phyloP scores from a whole-genome alignment of 2,888 invertebrate species.

The Andrena minutula region DNA sequence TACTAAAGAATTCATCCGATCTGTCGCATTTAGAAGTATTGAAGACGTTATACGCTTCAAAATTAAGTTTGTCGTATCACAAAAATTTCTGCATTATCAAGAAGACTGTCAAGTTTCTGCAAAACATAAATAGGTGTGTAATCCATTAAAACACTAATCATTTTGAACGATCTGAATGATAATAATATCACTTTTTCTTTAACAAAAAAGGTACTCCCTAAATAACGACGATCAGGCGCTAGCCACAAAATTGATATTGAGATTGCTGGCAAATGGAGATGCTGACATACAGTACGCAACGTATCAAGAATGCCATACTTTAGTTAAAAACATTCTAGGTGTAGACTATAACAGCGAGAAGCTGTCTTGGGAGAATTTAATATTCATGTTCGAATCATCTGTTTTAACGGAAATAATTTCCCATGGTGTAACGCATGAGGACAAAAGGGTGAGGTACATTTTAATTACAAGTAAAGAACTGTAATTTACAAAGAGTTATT shows the following conservation, averaged over 20 bases:
- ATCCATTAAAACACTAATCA: background rate
- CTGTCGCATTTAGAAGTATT: slow-evolving; percentile 83
- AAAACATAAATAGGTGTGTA: slow-evolving; percentile 77
- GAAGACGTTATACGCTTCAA: slow-evolving; percentile 86
- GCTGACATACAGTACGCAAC: slow-evolving; percentile 86
- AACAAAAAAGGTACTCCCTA: slow-evolving; percentile 68
- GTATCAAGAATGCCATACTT: slow-evolving; percentile 86
- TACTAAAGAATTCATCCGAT: slow-evolving; percentile 74
- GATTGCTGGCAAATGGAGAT: slow-evolving; percentile 87
- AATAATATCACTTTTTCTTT: background rate
- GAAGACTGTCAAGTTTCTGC: slow-evolving; percentile 85
- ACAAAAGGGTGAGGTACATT: slow-evolving; percentile 79
- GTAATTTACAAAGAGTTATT: slow-evolving; percentile 7
- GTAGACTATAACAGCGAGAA: slow-evolving; percentile 82
- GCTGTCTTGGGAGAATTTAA: slow-evolving; percentile 86
- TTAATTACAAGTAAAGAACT: background rate
- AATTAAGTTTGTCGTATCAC: slow-evolving; percentile 88
- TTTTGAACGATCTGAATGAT: background rate
- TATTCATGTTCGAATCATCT: slow-evolving; percentile 87
- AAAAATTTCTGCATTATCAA: slow-evolving; percentile 86
- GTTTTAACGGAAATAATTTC: slow-evolving; percentile 89
- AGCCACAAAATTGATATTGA: slow-evolving; percentile 84
- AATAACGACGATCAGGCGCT: slow-evolving; percentile 72
- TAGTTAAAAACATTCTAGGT: slow-evolving; percentile 87
- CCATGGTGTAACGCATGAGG: slow-evolving; percentile 87